Percentiles rank a stretch among this genome's conserved stretches.
phyloP scores from a whole-genome alignment of 2,888 invertebrate genomes.

The Tenthredo notha region DNA sequence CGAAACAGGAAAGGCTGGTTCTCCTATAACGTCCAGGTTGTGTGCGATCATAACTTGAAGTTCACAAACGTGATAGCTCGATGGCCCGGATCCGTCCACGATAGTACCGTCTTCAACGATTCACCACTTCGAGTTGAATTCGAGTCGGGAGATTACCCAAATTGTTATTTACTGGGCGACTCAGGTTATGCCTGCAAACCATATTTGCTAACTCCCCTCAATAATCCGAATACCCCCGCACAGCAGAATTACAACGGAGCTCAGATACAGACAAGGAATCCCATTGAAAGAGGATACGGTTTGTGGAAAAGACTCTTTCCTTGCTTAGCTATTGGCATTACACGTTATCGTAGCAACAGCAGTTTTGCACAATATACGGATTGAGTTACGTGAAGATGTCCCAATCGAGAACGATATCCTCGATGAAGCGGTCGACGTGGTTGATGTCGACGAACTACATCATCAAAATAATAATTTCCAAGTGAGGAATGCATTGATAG shows the following conservation, averaged over 20 bases:
- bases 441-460: no score
- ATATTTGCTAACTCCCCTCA: constrained; percentile 67
- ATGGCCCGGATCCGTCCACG: constrained; percentile 63
- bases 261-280: constrained; percentile 68
- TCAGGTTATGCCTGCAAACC: constrained; percentile 65
- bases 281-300: constrained; percentile 68
- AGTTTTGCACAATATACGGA: constrained; percentile 27
- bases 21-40: constrained; percentile 62
- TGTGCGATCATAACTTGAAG: constrained; percentile 59
- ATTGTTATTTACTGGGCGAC: constrained; percentile 69
- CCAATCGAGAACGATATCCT: no score
- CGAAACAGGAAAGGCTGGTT: constrained; percentile 62
- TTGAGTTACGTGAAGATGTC: neutral
- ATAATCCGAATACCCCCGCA: constrained; percentile 59
- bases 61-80: constrained; percentile 61
- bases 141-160: constrained; percentile 60
- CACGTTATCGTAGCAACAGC: constrained; percentile 38
- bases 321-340: constrained; percentile 56
- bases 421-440: no score
- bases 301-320: constrained; percentile 65
- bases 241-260: constrained; percentile 68
- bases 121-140: constrained; percentile 48
- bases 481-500: no score
- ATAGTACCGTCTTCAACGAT: constrained; percentile 24
- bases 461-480: no score